Percentiles rank a stretch among this genome's conserved stretches.
These are phyloP conservation scores for Montifringilla adamsi DNA, from an alignment of 2,113 vertebrate genomes.

Conservation along the genomic window DNA sequence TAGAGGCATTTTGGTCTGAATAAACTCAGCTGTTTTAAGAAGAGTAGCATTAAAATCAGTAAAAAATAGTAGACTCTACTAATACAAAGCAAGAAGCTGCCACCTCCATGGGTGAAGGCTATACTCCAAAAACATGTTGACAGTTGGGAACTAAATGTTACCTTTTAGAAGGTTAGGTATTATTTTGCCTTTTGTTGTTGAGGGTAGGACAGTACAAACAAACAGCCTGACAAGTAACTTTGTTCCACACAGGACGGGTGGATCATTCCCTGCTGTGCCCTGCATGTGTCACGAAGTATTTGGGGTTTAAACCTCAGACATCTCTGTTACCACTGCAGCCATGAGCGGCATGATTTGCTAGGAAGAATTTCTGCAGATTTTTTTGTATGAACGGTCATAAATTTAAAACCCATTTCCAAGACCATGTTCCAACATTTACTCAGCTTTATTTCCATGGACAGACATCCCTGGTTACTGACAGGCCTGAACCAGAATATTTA, in stretches of 20 bases:
- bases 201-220: not conserved
- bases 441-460: not conserved
- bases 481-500: not conserved
- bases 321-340: not conserved
- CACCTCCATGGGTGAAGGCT: not conserved
- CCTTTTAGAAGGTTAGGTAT: not conserved
- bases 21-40: not conserved
- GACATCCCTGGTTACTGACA: rapidly evolving
- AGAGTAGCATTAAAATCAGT: not conserved
- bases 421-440: not conserved
- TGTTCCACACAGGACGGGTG: rapidly evolving
- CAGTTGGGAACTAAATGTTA: not conserved
- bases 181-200: not conserved
- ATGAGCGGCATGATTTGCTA: not conserved
- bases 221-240: not conserved
- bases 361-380: not conserved
- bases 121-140: not conserved
- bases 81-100: not conserved
- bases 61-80: not conserved
- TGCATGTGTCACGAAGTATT: not conserved
- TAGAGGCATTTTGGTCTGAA: not conserved
- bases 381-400: not conserved
- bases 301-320: not conserved
- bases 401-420: not conserved
- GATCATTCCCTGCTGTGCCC: not conserved